These are phyloP conservation scores for Apostichopus californicus DNA, from an alignment of 35 echinoderm and acorn worm genomes.

Conservation along the genomic window DNA sequence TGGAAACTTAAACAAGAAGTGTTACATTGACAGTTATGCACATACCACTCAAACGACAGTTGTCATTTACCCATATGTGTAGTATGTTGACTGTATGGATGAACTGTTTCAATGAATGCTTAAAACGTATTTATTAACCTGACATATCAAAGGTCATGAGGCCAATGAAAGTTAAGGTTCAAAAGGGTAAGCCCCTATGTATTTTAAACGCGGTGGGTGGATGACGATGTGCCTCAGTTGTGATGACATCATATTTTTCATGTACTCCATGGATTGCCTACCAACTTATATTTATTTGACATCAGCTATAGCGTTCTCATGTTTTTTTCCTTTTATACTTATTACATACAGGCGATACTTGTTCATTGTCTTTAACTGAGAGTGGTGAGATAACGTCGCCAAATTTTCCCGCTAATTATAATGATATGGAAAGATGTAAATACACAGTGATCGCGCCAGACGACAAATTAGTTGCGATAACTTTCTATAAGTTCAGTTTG, in stretches of 20 bases:
- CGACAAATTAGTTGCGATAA: not conserved
- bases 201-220: not conserved
- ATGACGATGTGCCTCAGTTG: not conserved
- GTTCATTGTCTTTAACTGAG: not conserved
- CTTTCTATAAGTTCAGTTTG: not conserved
- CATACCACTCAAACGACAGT: too few relatives aligned
- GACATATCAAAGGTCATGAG: too few relatives aligned
- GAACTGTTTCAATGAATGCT: too few relatives aligned
- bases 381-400: not conserved
- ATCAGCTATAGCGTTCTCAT: not conserved
- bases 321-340: not conserved
- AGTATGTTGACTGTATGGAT: too few relatives aligned
- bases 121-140: too few relatives aligned
- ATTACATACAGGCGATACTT: not conserved
- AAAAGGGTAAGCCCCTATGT: not conserved
- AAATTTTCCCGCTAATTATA: constrained; percentile 5
- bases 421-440: not conserved
- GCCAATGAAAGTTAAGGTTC: too few relatives aligned
- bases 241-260: not conserved
- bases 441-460: not conserved
- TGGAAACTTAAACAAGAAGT: too few relatives aligned
- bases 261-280: not conserved
- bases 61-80: too few relatives aligned
- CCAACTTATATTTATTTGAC: not conserved
- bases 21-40: too few relatives aligned